Evolutionary conservation across 2,113 vertebrate species (phyloP), one percentile per base, ranked within the genome.

Genomic region (Caranx ignobilis): DNA sequence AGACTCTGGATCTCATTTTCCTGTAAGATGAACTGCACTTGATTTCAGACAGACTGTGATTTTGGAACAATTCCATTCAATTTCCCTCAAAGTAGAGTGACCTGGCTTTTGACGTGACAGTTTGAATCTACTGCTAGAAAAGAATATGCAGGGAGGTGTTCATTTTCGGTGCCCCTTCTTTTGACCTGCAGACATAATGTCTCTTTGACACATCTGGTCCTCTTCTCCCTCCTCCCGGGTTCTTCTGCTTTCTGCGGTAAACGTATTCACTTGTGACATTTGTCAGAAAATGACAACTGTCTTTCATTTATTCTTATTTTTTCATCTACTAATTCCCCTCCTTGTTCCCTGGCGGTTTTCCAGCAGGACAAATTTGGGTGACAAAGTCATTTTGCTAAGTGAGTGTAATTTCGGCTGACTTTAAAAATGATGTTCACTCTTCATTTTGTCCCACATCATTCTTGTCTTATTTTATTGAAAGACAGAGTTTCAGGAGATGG

Each of bases 301-400:
- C 62, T 74, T 31, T 72, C 72, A 78, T 80, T 67, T 47, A 54
- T 79, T 61, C 7, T 9, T 26, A 26, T 26, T 39, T 65, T 57
- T 26, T 72, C 32, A 64, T 71, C 56, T 31, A 11, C 50, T 69
- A 67, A 79, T 78, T 84, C 39, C 35, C 48, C 52, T 39, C 48
- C 52, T 39, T 12, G 21, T 64, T 86, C 66, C 16, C 55, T 80
- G 82, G 75, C 63, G 26, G 56, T 50, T 82, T 74, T 81, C 81
- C 89, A 80, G 19, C 26, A 0, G 50, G 62, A 68, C 75, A 54
- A 64, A 80, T 85, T 64, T 63, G 76, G 59, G 70, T 10, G 65
- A 76, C 76, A 68, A 45, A 86, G 66, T 88, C 31, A 87, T 87
- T 86, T 74, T 5, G 43, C 71, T 73, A 83, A 90, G 77, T 86